These are phyloP conservation scores for Cairina moschata DNA, from an alignment of 2,113 vertebrate species.

Conservation along the genomic window DNA sequence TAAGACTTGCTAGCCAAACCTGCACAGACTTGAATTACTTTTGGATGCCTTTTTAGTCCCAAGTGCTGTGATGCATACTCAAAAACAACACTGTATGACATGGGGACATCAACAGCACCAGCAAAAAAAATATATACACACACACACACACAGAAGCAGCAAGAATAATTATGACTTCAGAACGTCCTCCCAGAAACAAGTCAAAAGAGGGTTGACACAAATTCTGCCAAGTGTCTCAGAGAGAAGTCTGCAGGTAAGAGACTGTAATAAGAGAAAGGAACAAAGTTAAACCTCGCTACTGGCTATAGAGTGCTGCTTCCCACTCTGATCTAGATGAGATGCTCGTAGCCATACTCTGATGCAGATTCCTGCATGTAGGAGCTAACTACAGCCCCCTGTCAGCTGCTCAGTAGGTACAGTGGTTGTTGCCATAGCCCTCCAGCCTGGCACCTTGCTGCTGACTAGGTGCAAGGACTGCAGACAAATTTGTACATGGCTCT, in stretches of 20 bases:
- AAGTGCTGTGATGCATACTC: not conserved
- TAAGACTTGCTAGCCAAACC: accelerated
- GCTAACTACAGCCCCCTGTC: not conserved
- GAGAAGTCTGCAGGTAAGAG: not conserved
- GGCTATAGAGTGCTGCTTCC: not conserved
- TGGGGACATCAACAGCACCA: not conserved
- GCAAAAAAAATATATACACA: no score
- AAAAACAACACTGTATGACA: not conserved
- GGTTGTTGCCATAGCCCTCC: not conserved
- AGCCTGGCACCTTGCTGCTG: not conserved
- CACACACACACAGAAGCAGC: not conserved
- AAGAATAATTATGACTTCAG: not conserved
- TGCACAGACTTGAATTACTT: not conserved
- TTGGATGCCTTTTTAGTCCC: not conserved
- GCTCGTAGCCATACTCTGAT: not conserved
- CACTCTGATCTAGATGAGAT: not conserved
- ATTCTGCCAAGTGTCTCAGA: not conserved
- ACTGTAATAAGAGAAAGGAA: not conserved
- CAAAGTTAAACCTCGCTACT: not conserved
- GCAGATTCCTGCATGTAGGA: not conserved
- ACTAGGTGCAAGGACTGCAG: not conserved
- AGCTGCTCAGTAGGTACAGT: not conserved
- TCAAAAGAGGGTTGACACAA: not conserved
- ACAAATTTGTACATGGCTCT: accelerated
- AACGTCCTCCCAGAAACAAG: not conserved